Percentiles rank a stretch among this genome's conserved stretches.
Conservation (phyloP, 2,888 invertebrate genomes). For the Tenthredo distinguenda region DNA sequence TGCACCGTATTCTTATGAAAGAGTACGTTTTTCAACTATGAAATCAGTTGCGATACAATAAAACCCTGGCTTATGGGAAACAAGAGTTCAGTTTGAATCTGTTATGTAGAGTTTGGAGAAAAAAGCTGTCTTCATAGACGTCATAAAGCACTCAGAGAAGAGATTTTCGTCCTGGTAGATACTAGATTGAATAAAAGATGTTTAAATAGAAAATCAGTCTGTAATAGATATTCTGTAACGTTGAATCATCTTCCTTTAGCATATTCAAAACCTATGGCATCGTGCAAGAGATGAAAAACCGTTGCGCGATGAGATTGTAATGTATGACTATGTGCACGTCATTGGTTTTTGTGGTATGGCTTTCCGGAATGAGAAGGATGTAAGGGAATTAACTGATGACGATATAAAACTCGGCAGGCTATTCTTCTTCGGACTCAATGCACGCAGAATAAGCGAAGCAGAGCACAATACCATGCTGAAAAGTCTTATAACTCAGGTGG, state of each 20-base stretch:
- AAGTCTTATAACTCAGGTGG: background rate
- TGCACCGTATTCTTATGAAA: constrained; percentile 34
- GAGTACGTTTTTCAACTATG: background rate
- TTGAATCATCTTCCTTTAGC: constrained; percentile 15
- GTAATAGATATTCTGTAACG: background rate
- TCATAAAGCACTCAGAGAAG: too few relatives aligned
- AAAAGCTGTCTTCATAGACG: too few relatives aligned
- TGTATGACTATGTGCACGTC: constrained; percentile 34
- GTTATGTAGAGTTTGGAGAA: background rate
- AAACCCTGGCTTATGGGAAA: background rate
- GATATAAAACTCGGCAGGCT: constrained; percentile 39
- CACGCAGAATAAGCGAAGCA: constrained; percentile 32
- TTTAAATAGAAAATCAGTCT: background rate
- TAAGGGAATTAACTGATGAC: background rate
- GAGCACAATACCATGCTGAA: constrained; percentile 10
- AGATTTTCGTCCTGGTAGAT: too few relatives aligned
- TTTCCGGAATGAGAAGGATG: constrained; percentile 16
- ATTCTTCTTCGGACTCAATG: background rate
- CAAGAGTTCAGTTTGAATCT: background rate
- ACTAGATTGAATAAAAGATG: background rate
- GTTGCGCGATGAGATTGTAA: background rate
- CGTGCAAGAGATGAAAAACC: background rate
- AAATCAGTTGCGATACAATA: background rate
- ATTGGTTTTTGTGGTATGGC: constrained; percentile 16
- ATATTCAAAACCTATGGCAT: constrained; percentile 21